Evolutionary conservation across 2,888 invertebrate species (phyloP).

Genomic region (Cryptocheilus praepositus): DNA sequence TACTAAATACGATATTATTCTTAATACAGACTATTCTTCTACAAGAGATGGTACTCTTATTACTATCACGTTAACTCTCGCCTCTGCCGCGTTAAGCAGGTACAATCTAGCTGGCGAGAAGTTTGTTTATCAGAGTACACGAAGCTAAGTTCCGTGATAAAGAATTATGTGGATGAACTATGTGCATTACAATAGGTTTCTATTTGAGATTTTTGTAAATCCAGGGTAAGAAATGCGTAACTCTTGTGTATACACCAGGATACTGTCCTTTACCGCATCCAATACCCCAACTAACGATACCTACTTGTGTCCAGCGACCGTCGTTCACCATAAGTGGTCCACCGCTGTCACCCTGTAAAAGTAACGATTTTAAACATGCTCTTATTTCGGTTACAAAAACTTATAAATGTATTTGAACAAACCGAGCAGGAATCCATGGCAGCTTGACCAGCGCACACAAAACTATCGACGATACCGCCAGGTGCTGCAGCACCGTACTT

Average conservation of each 20-base stretch:
- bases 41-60: too few species aligned
- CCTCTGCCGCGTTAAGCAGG: too few species aligned
- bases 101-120: too few species aligned
- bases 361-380: background rate
- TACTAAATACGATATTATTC: background rate
- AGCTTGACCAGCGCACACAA: slow-evolving; percentile 91
- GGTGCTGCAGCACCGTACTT: slow-evolving; percentile 92
- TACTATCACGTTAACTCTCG: too few species aligned
- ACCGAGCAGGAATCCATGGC: slow-evolving; percentile 93
- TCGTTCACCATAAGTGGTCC: slow-evolving; percentile 90
- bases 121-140: too few species aligned
- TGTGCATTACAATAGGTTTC: background rate
- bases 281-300: slow-evolving; percentile 94
- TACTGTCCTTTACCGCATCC: slow-evolving; percentile 94
- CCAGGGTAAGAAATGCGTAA: slow-evolving; percentile 90
- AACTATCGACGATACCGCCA: slow-evolving; percentile 91
- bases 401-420: slow-evolving; percentile 72
- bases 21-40: too few species aligned
- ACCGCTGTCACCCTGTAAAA: slow-evolving; percentile 88
- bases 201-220: slow-evolving; percentile 88
- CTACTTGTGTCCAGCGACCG: slow-evolving; percentile 88
- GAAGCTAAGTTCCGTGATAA: too few species aligned
- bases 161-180: too few species aligned
- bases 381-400: background rate
- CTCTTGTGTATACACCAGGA: slow-evolving; percentile 92